Percentiles rank a stretch among this genome's conserved stretches.
Evolutionary conservation across 2,797 vertebrate species (phyloP).

Genomic region (Coranthus polyacanthus): DNA sequence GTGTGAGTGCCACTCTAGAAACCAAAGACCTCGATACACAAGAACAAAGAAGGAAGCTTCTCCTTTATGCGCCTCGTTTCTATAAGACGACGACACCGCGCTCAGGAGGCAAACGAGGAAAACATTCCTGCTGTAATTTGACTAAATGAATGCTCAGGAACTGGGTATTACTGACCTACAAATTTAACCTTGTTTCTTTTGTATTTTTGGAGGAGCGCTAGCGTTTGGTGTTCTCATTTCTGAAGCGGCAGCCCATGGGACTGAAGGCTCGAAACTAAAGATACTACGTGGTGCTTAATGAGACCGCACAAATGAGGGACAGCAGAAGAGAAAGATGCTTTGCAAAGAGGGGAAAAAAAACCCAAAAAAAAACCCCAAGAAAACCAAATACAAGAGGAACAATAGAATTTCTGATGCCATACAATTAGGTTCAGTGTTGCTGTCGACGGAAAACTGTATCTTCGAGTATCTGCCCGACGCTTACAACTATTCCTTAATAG

Average conservation of each 20-base stretch:
- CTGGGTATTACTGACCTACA: slow-evolving; percentile 48
- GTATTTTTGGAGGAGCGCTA: slow-evolving; percentile 51
- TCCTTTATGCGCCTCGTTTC: slow-evolving; percentile 30
- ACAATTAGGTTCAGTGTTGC: slow-evolving; percentile 15
- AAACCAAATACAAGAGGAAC: not conserved
- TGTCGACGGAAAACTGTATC: slow-evolving; percentile 6
- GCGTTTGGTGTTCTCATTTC: slow-evolving; percentile 55
- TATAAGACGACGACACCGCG: slow-evolving; percentile 8
- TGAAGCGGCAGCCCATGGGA: slow-evolving; percentile 47
- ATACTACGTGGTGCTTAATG: slow-evolving; percentile 37
- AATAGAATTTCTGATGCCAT: slow-evolving; percentile 22
- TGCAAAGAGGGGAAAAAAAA: not conserved
- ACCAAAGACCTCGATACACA: slow-evolving; percentile 16
- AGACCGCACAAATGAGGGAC: slow-evolving; percentile 40
- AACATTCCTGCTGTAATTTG: slow-evolving; percentile 24
- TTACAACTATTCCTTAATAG: not conserved
- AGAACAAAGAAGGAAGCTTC: not conserved
- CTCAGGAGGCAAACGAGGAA: slow-evolving; percentile 8
- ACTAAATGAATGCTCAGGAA: slow-evolving; percentile 32
- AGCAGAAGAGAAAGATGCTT: slow-evolving; percentile 11
- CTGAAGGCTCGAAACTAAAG: slow-evolving; percentile 30
- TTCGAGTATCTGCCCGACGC: not conserved
- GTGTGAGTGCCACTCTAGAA: not conserved
- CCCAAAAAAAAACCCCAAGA: too few relatives aligned
- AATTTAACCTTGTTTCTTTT: slow-evolving; percentile 69